A percentile compares a stretch with the other conserved stretches of the same genome.
Evolutionary conservation across 2,113 vertebrate species (phyloP).

Genomic region (Indri indri): DNA sequence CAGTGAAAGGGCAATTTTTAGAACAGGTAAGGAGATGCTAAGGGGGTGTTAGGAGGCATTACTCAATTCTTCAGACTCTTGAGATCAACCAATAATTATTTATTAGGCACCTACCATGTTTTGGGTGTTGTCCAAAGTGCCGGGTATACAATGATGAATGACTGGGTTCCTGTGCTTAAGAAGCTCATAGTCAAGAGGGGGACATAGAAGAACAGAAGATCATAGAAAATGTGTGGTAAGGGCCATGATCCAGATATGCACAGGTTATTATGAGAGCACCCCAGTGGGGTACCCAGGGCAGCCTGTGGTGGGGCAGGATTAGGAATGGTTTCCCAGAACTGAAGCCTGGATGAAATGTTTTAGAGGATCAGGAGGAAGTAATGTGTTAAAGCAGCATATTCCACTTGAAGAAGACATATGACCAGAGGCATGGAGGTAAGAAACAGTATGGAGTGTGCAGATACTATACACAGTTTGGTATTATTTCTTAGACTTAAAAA

Average conservation of each 20-base stretch:
- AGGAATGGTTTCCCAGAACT: not conserved
- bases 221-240: not conserved
- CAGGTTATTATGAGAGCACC: not conserved
- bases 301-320: not conserved
- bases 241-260: not conserved
- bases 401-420: not conserved
- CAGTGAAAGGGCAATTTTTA: conserved; percentile 92
- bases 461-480: not conserved
- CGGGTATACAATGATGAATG: not conserved
- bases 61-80: conserved; percentile 9
- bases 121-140: not conserved
- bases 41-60: not conserved
- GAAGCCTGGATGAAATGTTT: not conserved
- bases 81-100: not conserved
- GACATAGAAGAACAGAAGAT: not conserved
- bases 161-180: not conserved
- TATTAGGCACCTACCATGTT: not conserved
- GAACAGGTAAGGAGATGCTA: conserved; percentile 89
- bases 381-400: not conserved
- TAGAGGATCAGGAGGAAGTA: not conserved
- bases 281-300: too few species aligned
- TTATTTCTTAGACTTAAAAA: conserved; percentile 7
- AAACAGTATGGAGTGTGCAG: not conserved
- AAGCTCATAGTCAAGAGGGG: not conserved
- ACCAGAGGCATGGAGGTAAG: not conserved